Conservation (phyloP, 2,113 vertebrate genomes). For the Odobenus rosmarus region DNA sequence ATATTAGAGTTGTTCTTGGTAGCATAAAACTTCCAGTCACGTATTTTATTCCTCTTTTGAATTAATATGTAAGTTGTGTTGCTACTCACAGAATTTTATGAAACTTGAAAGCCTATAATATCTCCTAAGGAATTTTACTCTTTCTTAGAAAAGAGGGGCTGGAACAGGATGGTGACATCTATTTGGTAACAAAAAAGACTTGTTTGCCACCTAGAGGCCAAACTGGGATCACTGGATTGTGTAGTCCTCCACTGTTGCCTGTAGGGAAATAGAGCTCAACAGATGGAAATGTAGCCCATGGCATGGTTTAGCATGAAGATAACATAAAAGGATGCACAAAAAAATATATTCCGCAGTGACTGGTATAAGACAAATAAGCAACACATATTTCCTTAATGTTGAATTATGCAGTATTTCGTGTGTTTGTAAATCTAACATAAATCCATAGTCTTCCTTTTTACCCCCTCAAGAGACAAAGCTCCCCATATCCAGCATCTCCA, state of each 20-base stretch:
- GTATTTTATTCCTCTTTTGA: neutral
- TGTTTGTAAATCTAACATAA: neutral
- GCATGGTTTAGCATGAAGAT: neutral
- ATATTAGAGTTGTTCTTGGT: neutral
- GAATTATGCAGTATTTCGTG: neutral
- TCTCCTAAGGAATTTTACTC: neutral
- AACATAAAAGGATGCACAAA: neutral
- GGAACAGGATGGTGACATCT: neutral
- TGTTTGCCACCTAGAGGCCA: neutral
- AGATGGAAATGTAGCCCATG: neutral
- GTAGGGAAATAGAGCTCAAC: neutral
- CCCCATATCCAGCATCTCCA: neutral
- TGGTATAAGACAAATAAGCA: neutral
- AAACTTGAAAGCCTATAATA: neutral
- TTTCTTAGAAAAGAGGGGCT: neutral
- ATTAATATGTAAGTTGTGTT: neutral
- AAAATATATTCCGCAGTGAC: neutral
- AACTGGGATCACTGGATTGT: neutral
- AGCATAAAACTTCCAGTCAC: neutral
- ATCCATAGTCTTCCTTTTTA: neutral
- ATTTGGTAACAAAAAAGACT: neutral
- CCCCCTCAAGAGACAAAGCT: neutral
- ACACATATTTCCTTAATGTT: neutral
- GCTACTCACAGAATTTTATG: neutral
- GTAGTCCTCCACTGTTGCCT: neutral